Evolutionary conservation across 2,113 vertebrate species (phyloP).

Genomic region (Phrynocephalus versicolor): DNA sequence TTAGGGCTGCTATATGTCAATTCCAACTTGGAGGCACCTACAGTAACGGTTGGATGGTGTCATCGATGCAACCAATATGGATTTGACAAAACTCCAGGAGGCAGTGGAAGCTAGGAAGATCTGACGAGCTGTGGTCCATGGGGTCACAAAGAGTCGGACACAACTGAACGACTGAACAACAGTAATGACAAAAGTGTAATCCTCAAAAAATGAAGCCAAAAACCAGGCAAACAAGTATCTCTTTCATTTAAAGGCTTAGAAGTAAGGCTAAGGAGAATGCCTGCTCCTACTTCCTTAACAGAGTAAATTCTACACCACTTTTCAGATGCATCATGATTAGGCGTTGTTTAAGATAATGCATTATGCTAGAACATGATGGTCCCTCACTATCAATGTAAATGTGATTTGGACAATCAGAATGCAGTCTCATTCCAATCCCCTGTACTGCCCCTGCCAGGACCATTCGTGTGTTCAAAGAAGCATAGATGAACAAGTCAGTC

Average conservation of each 20-base stretch:
- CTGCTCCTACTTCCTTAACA: not conserved
- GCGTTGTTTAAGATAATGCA: slow-evolving; percentile 13
- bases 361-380: not conserved
- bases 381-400: slow-evolving; percentile 9
- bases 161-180: too few species aligned
- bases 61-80: too few species aligned
- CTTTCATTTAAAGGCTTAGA: not conserved
- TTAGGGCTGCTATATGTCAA: too few species aligned
- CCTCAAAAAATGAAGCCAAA: not conserved
- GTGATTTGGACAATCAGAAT: slow-evolving; percentile 30
- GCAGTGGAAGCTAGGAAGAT: too few species aligned
- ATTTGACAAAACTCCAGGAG: too few species aligned
- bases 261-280: not conserved
- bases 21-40: too few species aligned
- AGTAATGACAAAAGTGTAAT: not conserved
- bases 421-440: not conserved
- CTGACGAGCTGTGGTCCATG: too few species aligned
- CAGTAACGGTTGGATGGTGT: too few species aligned
- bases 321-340: slow-evolving; percentile 26
- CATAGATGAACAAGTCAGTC: not conserved
- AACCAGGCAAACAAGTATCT: too few species aligned
- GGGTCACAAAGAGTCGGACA: too few species aligned
- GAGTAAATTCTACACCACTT: not conserved
- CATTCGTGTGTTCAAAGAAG: slow-evolving; percentile 16
- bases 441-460: not conserved